Percentiles rank a stretch among this genome's conserved stretches.
Evolutionary conservation across 2,113 vertebrate species (phyloP).

Genomic region (Crotalus tigris): DNA sequence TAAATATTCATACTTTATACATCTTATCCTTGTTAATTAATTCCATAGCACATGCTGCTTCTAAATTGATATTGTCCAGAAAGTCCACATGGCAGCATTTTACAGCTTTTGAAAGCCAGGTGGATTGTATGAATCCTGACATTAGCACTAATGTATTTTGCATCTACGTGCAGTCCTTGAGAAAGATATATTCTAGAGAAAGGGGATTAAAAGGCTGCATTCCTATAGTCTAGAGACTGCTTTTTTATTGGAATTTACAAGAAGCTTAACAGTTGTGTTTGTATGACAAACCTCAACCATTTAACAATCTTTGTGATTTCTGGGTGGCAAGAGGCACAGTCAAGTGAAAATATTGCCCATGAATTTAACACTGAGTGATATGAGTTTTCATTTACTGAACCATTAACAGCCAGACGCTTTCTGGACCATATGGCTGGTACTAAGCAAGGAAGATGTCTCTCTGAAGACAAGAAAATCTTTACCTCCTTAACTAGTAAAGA

Average conservation of each 20-base stretch:
- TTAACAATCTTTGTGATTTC: not conserved
- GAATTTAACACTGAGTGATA: not conserved
- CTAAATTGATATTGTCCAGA: slow-evolving; percentile 60
- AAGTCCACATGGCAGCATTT: slow-evolving; percentile 50
- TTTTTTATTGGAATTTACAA: slow-evolving; percentile 12
- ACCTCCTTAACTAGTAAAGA: not conserved
- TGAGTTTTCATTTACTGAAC: not conserved
- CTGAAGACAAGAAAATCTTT: not conserved
- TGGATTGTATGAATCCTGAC: slow-evolving; percentile 56
- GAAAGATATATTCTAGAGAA: slow-evolving; percentile 42
- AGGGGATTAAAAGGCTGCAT: slow-evolving; percentile 41
- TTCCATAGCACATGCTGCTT: slow-evolving; percentile 55
- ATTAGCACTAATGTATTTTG: slow-evolving; percentile 51
- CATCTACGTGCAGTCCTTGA: slow-evolving; percentile 49
- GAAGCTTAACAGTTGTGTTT: not conserved
- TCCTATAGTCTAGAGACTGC: slow-evolving; percentile 31
- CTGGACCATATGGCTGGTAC: not conserved
- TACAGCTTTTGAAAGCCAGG: slow-evolving; percentile 42
- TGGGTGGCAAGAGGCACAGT: not conserved
- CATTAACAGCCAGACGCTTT: not conserved
- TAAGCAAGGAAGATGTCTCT: not conserved
- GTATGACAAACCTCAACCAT: not conserved
- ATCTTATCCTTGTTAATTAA: slow-evolving; percentile 63
- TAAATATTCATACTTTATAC: slow-evolving; percentile 59
- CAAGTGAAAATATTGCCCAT: not conserved